phyloP scores from a whole-genome alignment of 1,140 invertebrate species.

The Psilanteris sp. region DNA sequence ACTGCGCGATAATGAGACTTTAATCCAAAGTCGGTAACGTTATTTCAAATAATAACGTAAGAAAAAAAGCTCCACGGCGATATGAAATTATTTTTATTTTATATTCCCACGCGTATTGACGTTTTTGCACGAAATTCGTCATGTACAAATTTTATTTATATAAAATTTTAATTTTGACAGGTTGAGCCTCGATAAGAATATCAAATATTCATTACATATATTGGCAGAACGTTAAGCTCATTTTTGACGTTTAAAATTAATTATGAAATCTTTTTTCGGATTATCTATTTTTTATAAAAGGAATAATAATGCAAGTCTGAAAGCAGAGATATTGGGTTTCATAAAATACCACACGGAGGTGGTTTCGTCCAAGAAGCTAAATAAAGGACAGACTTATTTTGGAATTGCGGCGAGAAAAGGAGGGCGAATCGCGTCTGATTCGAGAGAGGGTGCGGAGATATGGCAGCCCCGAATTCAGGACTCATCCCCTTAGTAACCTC shows the following conservation, averaged over 20 bases:
- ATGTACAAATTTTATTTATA: no score
- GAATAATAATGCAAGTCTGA: slow-evolving; percentile 36
- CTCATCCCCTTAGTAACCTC: slow-evolving; percentile 61
- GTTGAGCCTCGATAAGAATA: no score
- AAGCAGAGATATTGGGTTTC: slow-evolving; percentile 45
- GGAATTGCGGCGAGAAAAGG: slow-evolving; percentile 45
- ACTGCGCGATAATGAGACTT: no score
- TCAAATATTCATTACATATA: no score
- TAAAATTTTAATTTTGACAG: no score
- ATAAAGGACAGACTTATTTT: slow-evolving; percentile 43
- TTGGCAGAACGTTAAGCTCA: neutral
- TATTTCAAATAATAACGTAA: no score
- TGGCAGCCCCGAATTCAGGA: slow-evolving; percentile 43
- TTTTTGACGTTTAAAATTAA: slow-evolving; percentile 3
- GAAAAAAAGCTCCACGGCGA: no score
- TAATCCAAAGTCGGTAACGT: no score
- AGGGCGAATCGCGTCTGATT: slow-evolving; percentile 37
- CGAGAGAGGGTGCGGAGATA: slow-evolving; percentile 42
- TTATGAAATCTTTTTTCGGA: slow-evolving; percentile 1
- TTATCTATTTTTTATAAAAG: slow-evolving; percentile 12
- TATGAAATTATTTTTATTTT: no score
- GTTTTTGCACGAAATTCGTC: no score
- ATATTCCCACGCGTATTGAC: no score
- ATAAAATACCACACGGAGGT: slow-evolving; percentile 43
- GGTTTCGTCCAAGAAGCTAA: slow-evolving; percentile 54